A percentile compares a stretch with the other conserved stretches of the same genome.
Conservation (phyloP, 2,888 invertebrate genomes). For the Rotaria sp. region DNA sequence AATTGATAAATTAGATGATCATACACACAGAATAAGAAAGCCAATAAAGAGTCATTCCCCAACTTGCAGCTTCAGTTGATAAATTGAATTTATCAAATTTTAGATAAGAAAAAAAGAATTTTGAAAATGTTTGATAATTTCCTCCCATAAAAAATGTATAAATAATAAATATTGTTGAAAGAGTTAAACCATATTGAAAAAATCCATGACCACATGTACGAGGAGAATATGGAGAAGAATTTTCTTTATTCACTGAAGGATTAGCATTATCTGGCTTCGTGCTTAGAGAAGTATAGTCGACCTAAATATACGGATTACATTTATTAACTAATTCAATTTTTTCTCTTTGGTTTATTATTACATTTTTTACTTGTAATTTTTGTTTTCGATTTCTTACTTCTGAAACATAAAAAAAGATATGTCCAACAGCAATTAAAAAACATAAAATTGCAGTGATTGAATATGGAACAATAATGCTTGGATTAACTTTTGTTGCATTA, state of each 20-base stretch:
- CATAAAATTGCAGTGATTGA: neutral
- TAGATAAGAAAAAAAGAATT: neutral
- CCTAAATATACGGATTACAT: no score
- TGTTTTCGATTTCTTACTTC: neutral
- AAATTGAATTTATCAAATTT: neutral
- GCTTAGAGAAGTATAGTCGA: no score
- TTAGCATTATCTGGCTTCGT: neutral
- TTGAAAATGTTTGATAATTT: neutral
- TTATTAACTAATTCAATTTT: no score
- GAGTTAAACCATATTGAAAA: neutral
- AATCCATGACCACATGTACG: neutral
- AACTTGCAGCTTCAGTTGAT: neutral
- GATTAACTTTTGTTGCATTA: neutral
- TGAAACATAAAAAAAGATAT: neutral
- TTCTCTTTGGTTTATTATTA: no score
- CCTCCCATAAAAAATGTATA: neutral
- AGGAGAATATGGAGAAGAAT: neutral
- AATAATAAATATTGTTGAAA: neutral
- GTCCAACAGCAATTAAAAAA: neutral
- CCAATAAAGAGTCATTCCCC: neutral
- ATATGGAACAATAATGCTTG: neutral
- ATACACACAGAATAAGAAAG: no score
- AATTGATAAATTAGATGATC: no score
- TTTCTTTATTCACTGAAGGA: neutral
- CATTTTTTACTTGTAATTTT: no score